Evolutionary conservation across 2,888 invertebrate genomes (phyloP).

Genomic region (Papilio gigon): DNA sequence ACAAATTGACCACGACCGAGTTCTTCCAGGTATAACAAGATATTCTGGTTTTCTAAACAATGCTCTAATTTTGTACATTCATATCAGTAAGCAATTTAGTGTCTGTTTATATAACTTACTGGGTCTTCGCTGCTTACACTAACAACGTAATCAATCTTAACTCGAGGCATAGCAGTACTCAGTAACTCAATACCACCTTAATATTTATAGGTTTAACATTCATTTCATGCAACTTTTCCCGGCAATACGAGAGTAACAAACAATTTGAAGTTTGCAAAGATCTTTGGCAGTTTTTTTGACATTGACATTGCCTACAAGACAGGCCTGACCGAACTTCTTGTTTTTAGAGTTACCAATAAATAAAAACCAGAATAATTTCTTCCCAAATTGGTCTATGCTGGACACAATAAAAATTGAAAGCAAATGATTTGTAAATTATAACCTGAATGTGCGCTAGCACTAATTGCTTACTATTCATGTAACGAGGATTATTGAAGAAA

Average conservation of each 20-base stretch:
- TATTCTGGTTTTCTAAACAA: background rate
- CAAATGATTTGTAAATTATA: too few relatives aligned
- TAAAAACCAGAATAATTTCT: too few relatives aligned
- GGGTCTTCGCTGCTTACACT: conserved; percentile 90
- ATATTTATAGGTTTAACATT: background rate
- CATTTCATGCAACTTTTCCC: background rate
- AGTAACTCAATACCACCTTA: conserved; percentile 19
- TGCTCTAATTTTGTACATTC: background rate
- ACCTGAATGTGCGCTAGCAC: too few relatives aligned
- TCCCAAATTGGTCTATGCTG: too few relatives aligned
- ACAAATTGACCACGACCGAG: background rate
- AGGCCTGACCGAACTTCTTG: too few relatives aligned
- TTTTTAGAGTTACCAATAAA: too few relatives aligned
- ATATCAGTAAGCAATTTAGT: conserved; percentile 2
- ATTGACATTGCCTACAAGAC: too few relatives aligned
- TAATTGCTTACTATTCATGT: too few relatives aligned
- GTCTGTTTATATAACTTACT: conserved; percentile 73
- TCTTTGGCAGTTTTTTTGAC: too few relatives aligned
- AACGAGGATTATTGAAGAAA: too few relatives aligned
- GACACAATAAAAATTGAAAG: too few relatives aligned
- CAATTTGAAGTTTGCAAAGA: background rate
- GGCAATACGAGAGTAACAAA: conserved; percentile 8
- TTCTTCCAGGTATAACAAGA: background rate
- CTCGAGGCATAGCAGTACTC: conserved; percentile 83
- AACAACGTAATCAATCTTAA: conserved; percentile 85